Evolutionary conservation across 2,113 vertebrate species (phyloP), one percentile per base, ranked within the genome.

Genomic region (Gadus chalcogrammus): DNA sequence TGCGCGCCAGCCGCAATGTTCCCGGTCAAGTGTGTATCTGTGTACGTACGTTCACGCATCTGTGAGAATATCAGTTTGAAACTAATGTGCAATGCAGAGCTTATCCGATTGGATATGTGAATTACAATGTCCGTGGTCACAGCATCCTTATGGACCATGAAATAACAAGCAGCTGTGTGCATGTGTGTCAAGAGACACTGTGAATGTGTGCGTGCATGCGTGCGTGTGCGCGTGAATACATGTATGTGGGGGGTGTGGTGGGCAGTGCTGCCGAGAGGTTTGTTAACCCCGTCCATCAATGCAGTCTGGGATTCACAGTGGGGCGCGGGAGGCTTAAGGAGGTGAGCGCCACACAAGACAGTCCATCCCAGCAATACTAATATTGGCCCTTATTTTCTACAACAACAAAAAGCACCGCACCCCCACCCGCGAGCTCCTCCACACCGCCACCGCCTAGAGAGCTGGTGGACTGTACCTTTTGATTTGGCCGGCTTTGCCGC

Each of bases 241-340:
- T 63, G 78, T 78, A 61, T 81, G 71, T 65, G 73, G 16, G 73
- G 8, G 62, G 35, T 68, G 73, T 20, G 75, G 5, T 61, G 27
- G 56, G 28, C 22, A 63, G 70, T 35, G 82, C 67, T 83, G 87
- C 85, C 83, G 85, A 85, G 83, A 85, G 91, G 86, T 91, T 93
- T 91, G 91, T 92, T 92, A 92, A 88, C 79, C 85, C 79, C 85
- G 88, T 88, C 90, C 83, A 88, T 92, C 90, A 91, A 87, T 88
- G 85, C 87, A 88, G 87, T 84, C 84, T 83, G 88, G 89, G 88
- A 88, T 86, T 86, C 83, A 83, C 84, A 83, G 79, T 74, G 86
- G 89, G 87, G 88, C 87, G 82, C 86, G 77, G 64, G 83, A 84
- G 90, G 91, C 91, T 92, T 92, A 91, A 88, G 86, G 83, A 83